phyloP scores from a whole-genome alignment of 2,888 invertebrate species.

The Noctuana brunneofusca region DNA sequence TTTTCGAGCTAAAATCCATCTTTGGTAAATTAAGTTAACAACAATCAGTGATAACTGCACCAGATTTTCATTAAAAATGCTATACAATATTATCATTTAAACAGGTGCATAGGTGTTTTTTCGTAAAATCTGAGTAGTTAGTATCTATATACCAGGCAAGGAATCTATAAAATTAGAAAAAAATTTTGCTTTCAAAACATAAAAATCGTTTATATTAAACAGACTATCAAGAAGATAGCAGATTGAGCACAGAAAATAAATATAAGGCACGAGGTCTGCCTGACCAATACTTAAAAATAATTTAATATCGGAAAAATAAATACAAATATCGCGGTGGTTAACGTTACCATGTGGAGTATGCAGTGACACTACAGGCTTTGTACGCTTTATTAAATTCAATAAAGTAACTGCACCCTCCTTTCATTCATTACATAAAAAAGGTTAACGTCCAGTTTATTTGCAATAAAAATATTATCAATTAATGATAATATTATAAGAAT shows the following conservation, averaged over 20 bases:
- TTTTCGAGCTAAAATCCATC: slow-evolving; percentile 69
- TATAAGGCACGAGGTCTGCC: slow-evolving; percentile 73
- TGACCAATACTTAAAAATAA: slow-evolving; percentile 57
- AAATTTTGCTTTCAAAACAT: slow-evolving; percentile 34
- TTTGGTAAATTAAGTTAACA: slow-evolving; percentile 79
- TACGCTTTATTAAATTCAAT: background rate
- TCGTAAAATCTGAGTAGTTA: background rate
- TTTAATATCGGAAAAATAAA: slow-evolving; percentile 39
- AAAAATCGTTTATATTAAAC: slow-evolving; percentile 38
- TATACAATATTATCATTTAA: slow-evolving; percentile 12
- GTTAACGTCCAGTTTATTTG: too few species aligned
- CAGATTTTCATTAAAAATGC: slow-evolving; percentile 49
- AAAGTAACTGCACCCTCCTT: too few species aligned
- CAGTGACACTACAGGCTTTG: slow-evolving; percentile 9
- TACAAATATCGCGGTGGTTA: slow-evolving; percentile 54
- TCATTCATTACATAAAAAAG: too few species aligned
- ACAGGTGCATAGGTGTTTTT: background rate
- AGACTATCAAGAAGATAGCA: slow-evolving; percentile 67
- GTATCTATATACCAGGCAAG: background rate
- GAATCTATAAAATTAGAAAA: background rate
- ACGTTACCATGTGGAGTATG: slow-evolving; percentile 16
- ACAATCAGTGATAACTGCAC: slow-evolving; percentile 67
- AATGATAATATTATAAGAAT: too few species aligned
- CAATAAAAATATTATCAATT: too few species aligned
- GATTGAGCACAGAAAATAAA: slow-evolving; percentile 72